phyloP scores from a whole-genome alignment of 2,888 invertebrate species.

The Harpalus rubripes region DNA sequence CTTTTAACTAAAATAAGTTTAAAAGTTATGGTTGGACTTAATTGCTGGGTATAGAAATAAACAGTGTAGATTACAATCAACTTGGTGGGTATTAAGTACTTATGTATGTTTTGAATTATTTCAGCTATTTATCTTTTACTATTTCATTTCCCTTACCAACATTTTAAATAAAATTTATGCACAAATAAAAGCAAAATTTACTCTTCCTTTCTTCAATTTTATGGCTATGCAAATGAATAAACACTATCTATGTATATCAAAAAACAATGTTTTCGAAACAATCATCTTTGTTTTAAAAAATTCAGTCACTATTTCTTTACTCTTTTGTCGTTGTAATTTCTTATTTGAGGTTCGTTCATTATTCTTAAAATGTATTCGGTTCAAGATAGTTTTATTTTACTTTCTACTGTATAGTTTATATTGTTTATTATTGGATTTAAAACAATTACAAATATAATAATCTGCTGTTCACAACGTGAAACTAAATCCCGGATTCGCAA shows the following conservation, averaged over 20 bases:
- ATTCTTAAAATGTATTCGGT: no score
- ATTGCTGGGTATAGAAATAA: constrained; percentile 50
- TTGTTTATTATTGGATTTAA: no score
- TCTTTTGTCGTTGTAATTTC: no score
- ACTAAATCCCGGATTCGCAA: no score
- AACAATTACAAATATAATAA: no score
- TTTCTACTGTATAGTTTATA: no score
- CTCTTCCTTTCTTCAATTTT: constrained; percentile 7
- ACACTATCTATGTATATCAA: not conserved
- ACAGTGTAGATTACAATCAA: constrained; percentile 45
- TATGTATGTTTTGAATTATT: constrained; percentile 52
- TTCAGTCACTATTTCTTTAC: not conserved
- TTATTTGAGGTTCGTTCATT: no score
- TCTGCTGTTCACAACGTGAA: no score
- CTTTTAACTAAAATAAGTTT: constrained; percentile 55
- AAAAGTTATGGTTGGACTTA: constrained; percentile 45
- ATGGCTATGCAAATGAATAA: not conserved
- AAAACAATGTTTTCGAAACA: no score
- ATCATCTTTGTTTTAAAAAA: not conserved
- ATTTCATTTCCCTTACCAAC: constrained; percentile 1
- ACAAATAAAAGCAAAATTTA: constrained; percentile 7
- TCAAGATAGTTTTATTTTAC: no score
- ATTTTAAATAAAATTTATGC: constrained; percentile 21
- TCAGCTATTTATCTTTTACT: constrained; percentile 47
- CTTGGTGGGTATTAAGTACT: constrained; percentile 40